Conservation (phyloP, 2,888 invertebrate species). For the Liodrosophila aerea region DNA sequence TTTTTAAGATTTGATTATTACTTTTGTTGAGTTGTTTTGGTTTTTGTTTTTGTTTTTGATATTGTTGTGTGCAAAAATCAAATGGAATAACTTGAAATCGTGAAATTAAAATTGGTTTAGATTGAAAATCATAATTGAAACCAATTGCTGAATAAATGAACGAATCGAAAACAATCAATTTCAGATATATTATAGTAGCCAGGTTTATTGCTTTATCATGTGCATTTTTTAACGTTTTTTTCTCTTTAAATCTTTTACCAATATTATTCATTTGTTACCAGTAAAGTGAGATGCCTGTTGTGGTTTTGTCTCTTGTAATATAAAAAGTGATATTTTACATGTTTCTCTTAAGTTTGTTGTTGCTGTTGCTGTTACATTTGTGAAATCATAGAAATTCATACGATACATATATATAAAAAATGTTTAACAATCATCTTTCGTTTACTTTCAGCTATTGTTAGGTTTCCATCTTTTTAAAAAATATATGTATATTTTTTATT, state of each 20-base stretch:
- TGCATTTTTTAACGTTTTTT: constrained; percentile 49
- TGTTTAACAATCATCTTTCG: constrained; percentile 68
- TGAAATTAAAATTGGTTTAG: constrained; percentile 73
- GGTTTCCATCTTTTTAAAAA: constrained; percentile 59
- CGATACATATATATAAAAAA: constrained; percentile 49
- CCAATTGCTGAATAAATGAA: constrained; percentile 28
- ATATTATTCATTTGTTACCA: constrained; percentile 56
- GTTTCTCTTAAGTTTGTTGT: constrained; percentile 25
- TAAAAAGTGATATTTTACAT: constrained; percentile 58
- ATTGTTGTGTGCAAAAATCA: constrained; percentile 58
- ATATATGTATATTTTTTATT: constrained; percentile 52
- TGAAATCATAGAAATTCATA: constrained; percentile 72
- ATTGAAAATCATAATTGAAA: constrained; percentile 47
- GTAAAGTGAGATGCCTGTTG: constrained; percentile 74
- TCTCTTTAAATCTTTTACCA: constrained; percentile 43
- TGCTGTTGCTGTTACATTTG: constrained; percentile 28
- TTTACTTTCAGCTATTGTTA: constrained; percentile 69
- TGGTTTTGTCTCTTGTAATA: constrained; percentile 72
- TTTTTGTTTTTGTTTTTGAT: constrained; percentile 50
- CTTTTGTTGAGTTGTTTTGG: constrained; percentile 31
- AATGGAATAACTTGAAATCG: constrained; percentile 33
- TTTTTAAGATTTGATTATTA: constrained; percentile 41
- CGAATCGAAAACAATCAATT: constrained; percentile 1
- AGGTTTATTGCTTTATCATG: constrained; percentile 62
- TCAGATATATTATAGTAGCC: constrained; percentile 48